Percentiles rank a stretch among this genome's conserved stretches.
Conservation (phyloP, 2,888 invertebrate species). For the Allolobophora icterica region DNA sequence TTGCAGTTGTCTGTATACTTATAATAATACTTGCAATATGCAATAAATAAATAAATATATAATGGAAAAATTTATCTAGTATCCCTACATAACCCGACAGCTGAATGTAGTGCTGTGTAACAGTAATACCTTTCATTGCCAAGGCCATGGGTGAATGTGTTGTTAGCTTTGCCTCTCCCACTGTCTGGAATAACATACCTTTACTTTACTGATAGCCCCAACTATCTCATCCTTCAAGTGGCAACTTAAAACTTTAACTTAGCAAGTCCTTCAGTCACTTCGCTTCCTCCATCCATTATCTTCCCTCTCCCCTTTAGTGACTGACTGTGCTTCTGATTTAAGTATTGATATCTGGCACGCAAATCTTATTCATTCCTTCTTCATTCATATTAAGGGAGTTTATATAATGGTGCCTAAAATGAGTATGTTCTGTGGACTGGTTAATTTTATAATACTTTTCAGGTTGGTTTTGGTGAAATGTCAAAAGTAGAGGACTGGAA, state of each 20-base stretch:
- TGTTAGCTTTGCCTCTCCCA: too few relatives aligned
- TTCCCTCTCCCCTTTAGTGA: too few relatives aligned
- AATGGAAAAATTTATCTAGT: not conserved
- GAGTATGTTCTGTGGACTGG: not conserved
- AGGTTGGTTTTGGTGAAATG: not conserved
- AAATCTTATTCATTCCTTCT: too few relatives aligned
- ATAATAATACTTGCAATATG: not conserved
- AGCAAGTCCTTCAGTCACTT: too few relatives aligned
- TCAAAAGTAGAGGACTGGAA: not conserved
- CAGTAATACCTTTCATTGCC: not conserved
- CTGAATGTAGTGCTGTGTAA: not conserved
- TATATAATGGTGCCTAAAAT: not conserved
- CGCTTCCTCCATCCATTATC: too few relatives aligned
- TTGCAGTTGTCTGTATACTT: not conserved
- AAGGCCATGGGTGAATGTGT: too few relatives aligned
- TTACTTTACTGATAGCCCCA: too few relatives aligned
- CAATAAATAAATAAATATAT: not conserved
- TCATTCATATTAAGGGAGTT: not conserved
- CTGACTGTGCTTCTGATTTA: too few relatives aligned
- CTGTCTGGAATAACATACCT: too few relatives aligned
- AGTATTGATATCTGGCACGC: too few relatives aligned
- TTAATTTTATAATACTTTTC: not conserved
- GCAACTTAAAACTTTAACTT: too few relatives aligned
- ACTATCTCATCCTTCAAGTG: too few relatives aligned
- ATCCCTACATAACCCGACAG: not conserved